phyloP scores from a whole-genome alignment of 2,888 invertebrate species.

The Drosophila vallismaia region DNA sequence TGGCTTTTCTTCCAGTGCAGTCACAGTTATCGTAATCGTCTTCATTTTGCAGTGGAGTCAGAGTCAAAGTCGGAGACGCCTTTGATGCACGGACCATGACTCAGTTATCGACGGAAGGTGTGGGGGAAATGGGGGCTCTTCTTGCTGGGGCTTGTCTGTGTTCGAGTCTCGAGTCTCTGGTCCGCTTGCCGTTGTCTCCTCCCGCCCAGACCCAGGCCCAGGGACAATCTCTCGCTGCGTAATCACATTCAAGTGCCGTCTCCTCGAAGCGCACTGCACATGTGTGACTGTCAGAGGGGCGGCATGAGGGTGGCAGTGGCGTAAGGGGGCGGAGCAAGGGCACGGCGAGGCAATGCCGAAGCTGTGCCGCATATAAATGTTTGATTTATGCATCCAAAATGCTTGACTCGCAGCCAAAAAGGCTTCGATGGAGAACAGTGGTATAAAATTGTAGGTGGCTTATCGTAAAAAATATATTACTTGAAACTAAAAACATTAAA shows the following conservation, averaged over 20 bases:
- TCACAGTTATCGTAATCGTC: constrained; percentile 68
- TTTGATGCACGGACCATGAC: constrained; percentile 76
- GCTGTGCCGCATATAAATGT: constrained; percentile 80
- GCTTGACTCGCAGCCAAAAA: constrained; percentile 81
- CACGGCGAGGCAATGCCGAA: constrained; percentile 68
- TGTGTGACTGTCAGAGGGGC: constrained; percentile 32
- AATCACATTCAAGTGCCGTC: constrained; percentile 76
- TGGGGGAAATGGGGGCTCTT: constrained; percentile 9
- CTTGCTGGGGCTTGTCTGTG: constrained; percentile 52
- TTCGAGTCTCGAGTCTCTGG: constrained; percentile 56
- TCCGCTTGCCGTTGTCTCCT: not conserved
- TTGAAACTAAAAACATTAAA: not conserved
- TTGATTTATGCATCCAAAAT: constrained; percentile 81
- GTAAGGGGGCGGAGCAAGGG: constrained; percentile 47
- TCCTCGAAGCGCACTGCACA: constrained; percentile 34
- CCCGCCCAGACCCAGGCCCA: constrained; percentile 9
- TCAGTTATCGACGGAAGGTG: constrained; percentile 56
- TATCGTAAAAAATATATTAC: not conserved
- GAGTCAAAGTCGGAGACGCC: constrained; percentile 62
- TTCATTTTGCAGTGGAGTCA: constrained; percentile 72
- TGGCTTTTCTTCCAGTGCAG: constrained; percentile 1
- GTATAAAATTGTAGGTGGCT: not conserved
- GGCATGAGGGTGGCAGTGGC: not conserved
- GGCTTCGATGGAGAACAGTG: constrained; percentile 60
- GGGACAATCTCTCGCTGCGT: constrained; percentile 77